Evolutionary conservation across 2,888 invertebrate genomes (phyloP), one percentile per base, ranked within the genome.

Genomic region (Nesidiocoris tenuis): DNA sequence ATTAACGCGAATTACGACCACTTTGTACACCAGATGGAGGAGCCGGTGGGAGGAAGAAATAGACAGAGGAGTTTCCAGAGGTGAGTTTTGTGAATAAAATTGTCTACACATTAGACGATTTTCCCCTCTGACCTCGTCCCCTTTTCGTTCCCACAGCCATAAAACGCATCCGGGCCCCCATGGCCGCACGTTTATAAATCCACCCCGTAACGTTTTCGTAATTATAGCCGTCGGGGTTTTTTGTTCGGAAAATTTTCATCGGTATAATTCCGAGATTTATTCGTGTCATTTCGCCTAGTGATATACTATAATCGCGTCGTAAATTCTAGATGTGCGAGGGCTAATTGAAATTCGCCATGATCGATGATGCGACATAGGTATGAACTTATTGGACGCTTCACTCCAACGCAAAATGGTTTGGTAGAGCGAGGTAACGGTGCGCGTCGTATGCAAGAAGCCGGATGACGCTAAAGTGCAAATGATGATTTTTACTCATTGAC

Each of bases 1-100:
- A 65, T 65, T 25, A 39, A 18, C n/a, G 25, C 18, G 39, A 65
- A 18, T 65, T 39, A 65, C 65, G 65, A 65, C 25, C 65, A 25
- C 65, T 65, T 65, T 65, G 65, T 65, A 39, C 25, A 17, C 12
- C 21, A 61, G 61, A 18, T 61, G 61, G 18, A 16, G 63, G 23
- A 63, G 22, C 9, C 22, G 23, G 63, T n/a, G 18, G n/a, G 22
- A 7, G 5, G 21, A 12, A 17, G 24, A 63, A 23, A 2, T n/a
- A n/a, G 64, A 64, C 39, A 39, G 39, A 39, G 39, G 12, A 39
- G 39, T 39, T 39, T 39, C 12, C 39, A 39, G 39, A 39, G 39
- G 39, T 39, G 39, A 39, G 39, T 39, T 39, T 39, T 39, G 39
- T 39, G 39, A 39, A 39, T 39, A 39, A 39, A 39, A 39, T 39